Evolutionary conservation across 2,888 invertebrate species (phyloP), one percentile per base, ranked within the genome.

Genomic region (Lochmaea capreae): DNA sequence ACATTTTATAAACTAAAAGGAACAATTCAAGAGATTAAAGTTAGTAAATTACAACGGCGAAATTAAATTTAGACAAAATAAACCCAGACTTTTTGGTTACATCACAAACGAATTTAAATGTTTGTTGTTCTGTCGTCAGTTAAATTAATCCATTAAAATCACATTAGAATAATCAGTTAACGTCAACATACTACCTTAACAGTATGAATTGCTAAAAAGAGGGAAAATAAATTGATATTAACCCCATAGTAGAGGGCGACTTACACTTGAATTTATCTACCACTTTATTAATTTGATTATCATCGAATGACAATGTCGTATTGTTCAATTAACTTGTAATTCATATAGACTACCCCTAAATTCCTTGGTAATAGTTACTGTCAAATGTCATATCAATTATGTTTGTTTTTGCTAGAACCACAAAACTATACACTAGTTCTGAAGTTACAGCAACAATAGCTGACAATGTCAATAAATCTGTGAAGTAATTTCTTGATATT

Each of bases 171-270:
- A 4, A 14, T 33, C 14, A 61, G 33, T 10, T 11, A 14, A 33
- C 12, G 14, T 61, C 16, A 12, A 33, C 39, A 39, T 39, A 39
- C 1, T 58, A 14, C n/a, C 3, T 39, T 18, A 6, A 59, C 12
- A 26, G 33, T 59, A 6, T 10, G 16, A 39, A 39, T 39, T 61
- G n/a, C 12, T 11, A 39, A 39, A 61, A 61, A 39, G 16, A 33
- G 61, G 14, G 61, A 14, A 39, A 61, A 61, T 18, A 61, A 61
- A 61, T 61, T 61, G 61, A 61, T 61, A 61, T 39, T 39, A 33
- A 61, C 46, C 11, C 1, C 14, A 14, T 3, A 49, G 11, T 49
- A 42, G 42, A 1, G n/a, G n/a, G n/a, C n/a, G 46, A 49, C 46
- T 49, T 9, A 12, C 46, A 49, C 10, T 42, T 42, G 10, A 49